A percentile compares a stretch with the other conserved stretches of the same genome.
Conservation (phyloP, 2,797 vertebrate species). For the Phaenicophaeus curvirostris region DNA sequence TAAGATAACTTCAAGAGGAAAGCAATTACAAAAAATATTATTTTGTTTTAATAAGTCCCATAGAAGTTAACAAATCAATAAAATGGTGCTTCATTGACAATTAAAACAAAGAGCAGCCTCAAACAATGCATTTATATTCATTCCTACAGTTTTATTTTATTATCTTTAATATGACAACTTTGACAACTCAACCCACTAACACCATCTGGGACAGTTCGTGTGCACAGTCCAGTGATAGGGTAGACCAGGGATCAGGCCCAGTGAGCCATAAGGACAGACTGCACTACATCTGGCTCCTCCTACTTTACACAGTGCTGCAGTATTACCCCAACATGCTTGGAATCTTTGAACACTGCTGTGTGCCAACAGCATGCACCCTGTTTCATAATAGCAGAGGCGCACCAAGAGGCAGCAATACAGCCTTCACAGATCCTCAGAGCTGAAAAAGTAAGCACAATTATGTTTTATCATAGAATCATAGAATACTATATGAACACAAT, state of each 20-base stretch:
- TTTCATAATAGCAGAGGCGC: neutral
- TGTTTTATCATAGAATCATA: no score
- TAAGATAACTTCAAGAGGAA: neutral
- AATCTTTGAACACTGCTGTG: no score
- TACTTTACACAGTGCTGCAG: fast-evolving
- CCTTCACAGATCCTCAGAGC: neutral
- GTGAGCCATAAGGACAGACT: neutral
- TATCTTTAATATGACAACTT: neutral
- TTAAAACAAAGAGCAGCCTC: neutral
- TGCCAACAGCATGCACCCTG: neutral
- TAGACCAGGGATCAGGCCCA: neutral
- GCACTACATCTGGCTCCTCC: fast-evolving
- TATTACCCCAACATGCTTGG: fast-evolving
- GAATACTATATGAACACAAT: neutral
- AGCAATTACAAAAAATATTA: neutral
- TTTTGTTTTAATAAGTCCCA: neutral
- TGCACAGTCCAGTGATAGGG: fast-evolving
- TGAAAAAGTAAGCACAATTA: neutral
- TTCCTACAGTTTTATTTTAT: neutral
- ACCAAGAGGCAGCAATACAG: neutral
- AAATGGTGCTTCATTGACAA: neutral
- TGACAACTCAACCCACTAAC: neutral
- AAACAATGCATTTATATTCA: neutral
- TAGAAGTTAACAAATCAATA: neutral
- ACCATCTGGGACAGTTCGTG: neutral